Evolutionary conservation across 2,797 vertebrate genomes (phyloP).

Genomic region (Gadopsis bispinosus): DNA sequence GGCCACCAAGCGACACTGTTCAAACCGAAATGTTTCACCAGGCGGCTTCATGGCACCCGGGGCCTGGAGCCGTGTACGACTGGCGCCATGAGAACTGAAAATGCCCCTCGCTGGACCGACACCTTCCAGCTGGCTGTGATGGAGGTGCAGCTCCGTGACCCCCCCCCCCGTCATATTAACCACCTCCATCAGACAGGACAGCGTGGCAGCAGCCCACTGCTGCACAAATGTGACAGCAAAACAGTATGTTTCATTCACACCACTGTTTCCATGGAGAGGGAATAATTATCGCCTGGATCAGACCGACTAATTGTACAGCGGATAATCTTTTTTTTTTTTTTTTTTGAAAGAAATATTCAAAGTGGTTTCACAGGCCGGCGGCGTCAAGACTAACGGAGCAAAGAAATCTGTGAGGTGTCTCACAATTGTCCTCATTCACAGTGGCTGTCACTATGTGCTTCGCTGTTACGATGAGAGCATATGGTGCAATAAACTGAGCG

Average conservation of each 20-base stretch:
- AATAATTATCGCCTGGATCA: slow-evolving; percentile 52
- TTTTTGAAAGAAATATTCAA: slow-evolving; percentile 37
- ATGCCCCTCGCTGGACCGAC: slow-evolving; percentile 28
- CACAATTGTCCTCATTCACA: slow-evolving; percentile 28
- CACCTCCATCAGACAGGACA: slow-evolving; percentile 44
- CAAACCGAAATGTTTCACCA: slow-evolving; percentile 32
- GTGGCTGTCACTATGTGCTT: slow-evolving; percentile 39
- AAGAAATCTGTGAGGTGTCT: slow-evolving; percentile 35
- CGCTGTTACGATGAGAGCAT: slow-evolving; percentile 54
- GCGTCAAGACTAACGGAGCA: slow-evolving; percentile 12
- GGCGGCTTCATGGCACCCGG: slow-evolving; percentile 28
- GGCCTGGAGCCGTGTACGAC: slow-evolving; percentile 9
- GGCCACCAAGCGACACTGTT: slow-evolving; percentile 24
- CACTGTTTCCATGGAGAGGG: slow-evolving; percentile 1
- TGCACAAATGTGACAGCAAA: slow-evolving; percentile 39
- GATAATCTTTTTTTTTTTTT: slow-evolving; percentile 20
- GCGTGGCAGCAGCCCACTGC: slow-evolving; percentile 33
- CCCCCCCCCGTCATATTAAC: background rate
- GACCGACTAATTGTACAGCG: slow-evolving; percentile 39
- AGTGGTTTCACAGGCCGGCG: slow-evolving; percentile 31
- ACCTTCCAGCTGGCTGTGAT: slow-evolving; percentile 50
- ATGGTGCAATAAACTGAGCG: slow-evolving; percentile 32
- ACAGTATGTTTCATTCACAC: slow-evolving; percentile 52
- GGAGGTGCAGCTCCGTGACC: slow-evolving; percentile 16
- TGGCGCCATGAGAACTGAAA: background rate